These are phyloP conservation scores for Mormoops blainvillei DNA, from an alignment of 2,113 vertebrate species.

Conservation along the genomic window DNA sequence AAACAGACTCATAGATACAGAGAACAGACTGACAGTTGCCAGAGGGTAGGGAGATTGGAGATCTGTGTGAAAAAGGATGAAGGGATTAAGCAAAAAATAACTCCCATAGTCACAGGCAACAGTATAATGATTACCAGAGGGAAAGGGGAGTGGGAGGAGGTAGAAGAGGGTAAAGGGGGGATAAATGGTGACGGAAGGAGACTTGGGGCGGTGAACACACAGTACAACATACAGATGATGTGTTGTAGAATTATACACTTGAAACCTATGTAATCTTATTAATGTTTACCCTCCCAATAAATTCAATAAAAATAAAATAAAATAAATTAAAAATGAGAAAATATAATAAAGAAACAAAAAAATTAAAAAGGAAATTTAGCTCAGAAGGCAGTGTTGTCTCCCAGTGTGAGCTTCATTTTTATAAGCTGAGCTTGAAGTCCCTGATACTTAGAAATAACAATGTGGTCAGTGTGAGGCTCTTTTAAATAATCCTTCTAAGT, in stretches of 20 bases:
- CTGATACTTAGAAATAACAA: constrained; percentile 73
- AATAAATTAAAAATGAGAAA: neutral
- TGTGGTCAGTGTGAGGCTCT: constrained; percentile 59
- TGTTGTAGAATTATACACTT: neutral
- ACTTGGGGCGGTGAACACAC: neutral
- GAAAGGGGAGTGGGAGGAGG: neutral
- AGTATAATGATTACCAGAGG: neutral
- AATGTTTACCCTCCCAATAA: neutral
- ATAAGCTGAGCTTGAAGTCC: constrained; percentile 61
- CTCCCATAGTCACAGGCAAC: neutral
- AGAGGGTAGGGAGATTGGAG: neutral
- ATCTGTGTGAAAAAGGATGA: neutral
- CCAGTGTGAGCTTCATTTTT: constrained; percentile 58
- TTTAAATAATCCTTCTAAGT: constrained; percentile 60
- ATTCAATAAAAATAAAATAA: neutral
- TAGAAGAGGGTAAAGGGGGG: neutral
- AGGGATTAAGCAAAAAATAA: neutral
- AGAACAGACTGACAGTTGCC: neutral
- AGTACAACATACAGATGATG: neutral
- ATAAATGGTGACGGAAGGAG: neutral
- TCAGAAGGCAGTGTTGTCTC: constrained; percentile 54
- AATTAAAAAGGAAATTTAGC: constrained; percentile 51
- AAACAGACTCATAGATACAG: neutral
- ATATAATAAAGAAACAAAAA: neutral
- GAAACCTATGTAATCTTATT: neutral